Base-by-base conservation (phyloP, 1,140 invertebrate genomes). In the Physella acuta region DNA sequence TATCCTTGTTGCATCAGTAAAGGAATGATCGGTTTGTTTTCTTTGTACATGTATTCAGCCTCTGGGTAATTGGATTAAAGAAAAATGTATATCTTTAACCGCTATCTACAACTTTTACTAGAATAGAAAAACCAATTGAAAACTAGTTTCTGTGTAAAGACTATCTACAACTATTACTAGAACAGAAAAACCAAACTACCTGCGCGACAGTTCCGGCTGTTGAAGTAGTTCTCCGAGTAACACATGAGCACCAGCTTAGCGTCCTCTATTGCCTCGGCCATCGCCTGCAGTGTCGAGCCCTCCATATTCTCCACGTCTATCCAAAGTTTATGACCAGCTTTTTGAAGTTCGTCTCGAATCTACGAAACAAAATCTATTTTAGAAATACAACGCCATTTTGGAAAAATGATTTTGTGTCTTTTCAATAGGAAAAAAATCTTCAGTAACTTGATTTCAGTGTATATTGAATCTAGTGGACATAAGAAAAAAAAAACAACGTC, bases 171-270 rank as follows among this genome's bases (percentile, higher is more conserved):
- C 11, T 66, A 39, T 17, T 37, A 24, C 26, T n/a, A 53, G 20
- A 53, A 34, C 28, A 33, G 37, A 24, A 33, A 34, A 58, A 44
- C 58, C 20, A 17, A 58, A 58, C 71, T 53, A 83, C 82, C 82
- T 70, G 78, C 74, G 36, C 82, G 60, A 74, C 83, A 84, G 73
- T 79, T 81, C 30, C 79, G 76, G 69, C 79, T 84, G 58, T 80
- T 68, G 71, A 83, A 84, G 66, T 85, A 84, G 68, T 77, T 78
- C 62, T 84, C 78, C 11, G 82, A 81, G 75, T 84, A 79, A 63
- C 80, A 80, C 17, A 84, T 71, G 0, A 84, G 17, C 2, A 58
- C 56, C 33, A 58, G 1, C 1, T 30, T 11, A 20, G 56, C 20
- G 30, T n/a, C 36, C 5, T 34, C 56, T 34, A 34, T 17, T 58